Conservation (phyloP, 1,140 invertebrate genomes). For the Wiebesia pumilae region DNA sequence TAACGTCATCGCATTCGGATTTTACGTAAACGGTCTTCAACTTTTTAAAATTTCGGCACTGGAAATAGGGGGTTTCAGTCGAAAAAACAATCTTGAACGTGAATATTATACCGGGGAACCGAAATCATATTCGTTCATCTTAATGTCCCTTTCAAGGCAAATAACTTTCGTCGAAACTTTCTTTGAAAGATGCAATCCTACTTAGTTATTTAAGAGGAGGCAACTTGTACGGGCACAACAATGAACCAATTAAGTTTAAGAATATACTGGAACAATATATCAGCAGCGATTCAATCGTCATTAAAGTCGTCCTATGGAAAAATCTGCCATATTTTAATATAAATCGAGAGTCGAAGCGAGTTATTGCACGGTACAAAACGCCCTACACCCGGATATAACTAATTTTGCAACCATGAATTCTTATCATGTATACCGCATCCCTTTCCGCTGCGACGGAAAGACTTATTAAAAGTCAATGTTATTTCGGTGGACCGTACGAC, state of each 20-base stretch:
- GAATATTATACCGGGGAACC: too few species aligned
- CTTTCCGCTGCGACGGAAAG: background rate
- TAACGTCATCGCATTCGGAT: too few species aligned
- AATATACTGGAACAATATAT: background rate
- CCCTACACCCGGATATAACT: background rate
- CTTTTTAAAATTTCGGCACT: too few species aligned
- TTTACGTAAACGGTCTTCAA: too few species aligned
- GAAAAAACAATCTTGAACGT: too few species aligned
- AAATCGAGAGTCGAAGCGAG: background rate
- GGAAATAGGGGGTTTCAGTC: too few species aligned
- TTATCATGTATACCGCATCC: background rate
- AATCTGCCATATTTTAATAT: background rate
- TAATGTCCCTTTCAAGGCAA: too few species aligned
- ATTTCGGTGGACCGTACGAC: too few species aligned
- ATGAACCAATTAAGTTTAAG: background rate
- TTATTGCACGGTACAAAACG: background rate
- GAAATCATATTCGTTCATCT: too few species aligned
- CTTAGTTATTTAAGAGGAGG: too few species aligned
- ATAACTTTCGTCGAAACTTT: too few species aligned
- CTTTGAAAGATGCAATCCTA: too few species aligned
- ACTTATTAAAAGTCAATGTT: background rate
- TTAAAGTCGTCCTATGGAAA: background rate
- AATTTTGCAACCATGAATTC: background rate
- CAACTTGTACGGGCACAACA: background rate
- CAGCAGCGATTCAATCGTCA: background rate